Conservation (phyloP, 2,113 vertebrate genomes). For the Calonectris borealis region DNA sequence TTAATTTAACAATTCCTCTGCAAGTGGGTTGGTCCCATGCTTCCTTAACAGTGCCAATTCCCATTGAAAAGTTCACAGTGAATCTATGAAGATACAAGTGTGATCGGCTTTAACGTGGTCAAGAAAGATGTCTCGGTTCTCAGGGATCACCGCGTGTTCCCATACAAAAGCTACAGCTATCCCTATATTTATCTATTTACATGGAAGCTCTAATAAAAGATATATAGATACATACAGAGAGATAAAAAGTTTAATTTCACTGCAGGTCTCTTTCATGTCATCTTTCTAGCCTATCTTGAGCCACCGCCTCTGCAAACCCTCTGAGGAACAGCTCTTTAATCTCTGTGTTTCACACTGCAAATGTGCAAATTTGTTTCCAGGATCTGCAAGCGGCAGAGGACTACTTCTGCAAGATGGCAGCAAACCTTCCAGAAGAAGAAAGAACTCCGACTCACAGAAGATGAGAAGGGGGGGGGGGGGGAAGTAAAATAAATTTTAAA, state of each 20-base stretch:
- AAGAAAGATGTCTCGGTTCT: neutral
- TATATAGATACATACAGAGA: neutral
- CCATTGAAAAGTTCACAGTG: neutral
- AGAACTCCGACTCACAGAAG: neutral
- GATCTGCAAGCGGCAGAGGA: neutral
- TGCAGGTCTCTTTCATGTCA: neutral
- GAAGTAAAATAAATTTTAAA: neutral
- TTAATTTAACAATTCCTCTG: neutral
- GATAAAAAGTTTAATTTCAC: neutral
- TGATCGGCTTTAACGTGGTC: accelerated
- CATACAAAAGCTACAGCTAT: neutral
- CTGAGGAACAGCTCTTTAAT: neutral
- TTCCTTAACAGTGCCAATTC: neutral
- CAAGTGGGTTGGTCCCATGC: too few relatives aligned
- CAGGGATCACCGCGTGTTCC: neutral
- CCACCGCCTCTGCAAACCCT: neutral
- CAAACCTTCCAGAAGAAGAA: neutral
- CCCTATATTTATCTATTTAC: neutral
- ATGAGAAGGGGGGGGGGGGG: neutral
- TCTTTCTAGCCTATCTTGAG: neutral
- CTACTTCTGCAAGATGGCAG: neutral
- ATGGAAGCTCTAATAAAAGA: neutral
- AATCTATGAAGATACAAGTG: neutral
- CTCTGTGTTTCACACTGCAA: neutral
- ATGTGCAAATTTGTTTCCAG: neutral